Evolutionary conservation across 2,113 vertebrate genomes (phyloP).

Genomic region (cat (Felis catus)): DNA sequence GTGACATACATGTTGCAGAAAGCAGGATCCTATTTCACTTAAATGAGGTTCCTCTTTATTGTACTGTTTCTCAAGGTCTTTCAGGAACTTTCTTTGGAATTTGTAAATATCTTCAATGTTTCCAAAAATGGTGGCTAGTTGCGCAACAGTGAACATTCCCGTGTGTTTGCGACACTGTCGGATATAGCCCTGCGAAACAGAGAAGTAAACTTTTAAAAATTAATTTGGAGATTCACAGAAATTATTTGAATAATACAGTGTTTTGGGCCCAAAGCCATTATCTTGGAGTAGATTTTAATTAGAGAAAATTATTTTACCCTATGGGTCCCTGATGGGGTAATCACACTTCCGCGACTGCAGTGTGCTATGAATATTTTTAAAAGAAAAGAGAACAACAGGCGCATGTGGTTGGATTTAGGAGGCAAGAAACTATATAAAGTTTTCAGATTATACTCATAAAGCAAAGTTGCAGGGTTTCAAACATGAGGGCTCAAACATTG

Average conservation of each 20-base stretch:
- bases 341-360: neutral
- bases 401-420: neutral
- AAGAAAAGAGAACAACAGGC: conserved; percentile 2
- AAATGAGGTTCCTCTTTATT: conserved; percentile 95
- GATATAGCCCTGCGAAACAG: conserved; percentile 92
- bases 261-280: neutral
- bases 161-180: conserved; percentile 97
- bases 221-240: neutral
- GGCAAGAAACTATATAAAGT: neutral
- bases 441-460: conserved; percentile 31
- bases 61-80: conserved; percentile 96
- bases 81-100: conserved; percentile 97
- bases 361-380: neutral
- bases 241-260: neutral
- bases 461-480: neutral
- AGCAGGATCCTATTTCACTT: conserved; percentile 97
- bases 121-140: conserved; percentile 96
- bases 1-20: conserved; percentile 92
- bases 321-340: neutral
- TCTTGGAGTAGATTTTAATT: neutral
- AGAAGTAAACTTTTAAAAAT: neutral
- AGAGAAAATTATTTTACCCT: neutral
- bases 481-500: neutral
- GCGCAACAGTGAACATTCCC: conserved; percentile 93
- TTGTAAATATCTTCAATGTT: conserved; percentile 99